These are phyloP conservation scores for Leucophora obtusa DNA, from an alignment of 2,888 invertebrate genomes.

Conservation along the genomic window DNA sequence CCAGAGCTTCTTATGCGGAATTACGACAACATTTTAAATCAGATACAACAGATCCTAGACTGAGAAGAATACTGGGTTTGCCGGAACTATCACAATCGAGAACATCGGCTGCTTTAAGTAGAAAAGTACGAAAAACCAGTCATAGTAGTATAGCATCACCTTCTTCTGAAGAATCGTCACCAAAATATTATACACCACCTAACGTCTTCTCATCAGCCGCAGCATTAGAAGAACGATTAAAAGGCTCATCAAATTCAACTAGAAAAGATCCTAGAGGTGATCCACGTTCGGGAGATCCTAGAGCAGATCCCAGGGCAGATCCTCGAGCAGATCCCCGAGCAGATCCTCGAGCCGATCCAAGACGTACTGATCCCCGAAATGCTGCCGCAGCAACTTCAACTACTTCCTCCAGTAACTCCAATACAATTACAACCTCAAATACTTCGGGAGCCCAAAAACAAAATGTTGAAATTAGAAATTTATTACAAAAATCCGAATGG, in stretches of 20 bases:
- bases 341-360: conserved; percentile 74
- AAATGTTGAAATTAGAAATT: conserved; percentile 81
- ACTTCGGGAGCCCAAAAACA: conserved; percentile 72
- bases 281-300: conserved; percentile 40
- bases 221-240: conserved; percentile 50
- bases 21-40: conserved; percentile 86
- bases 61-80: conserved; percentile 84
- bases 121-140: conserved; percentile 66
- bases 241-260: conserved; percentile 5
- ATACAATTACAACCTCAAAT: conserved; percentile 34
- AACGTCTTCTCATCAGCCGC: conserved; percentile 4
- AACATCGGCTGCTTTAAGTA: conserved; percentile 60
- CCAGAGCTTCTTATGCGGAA: conserved; percentile 87
- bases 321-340: conserved; percentile 66
- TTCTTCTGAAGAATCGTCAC: conserved; percentile 67
- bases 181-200: conserved; percentile 67
- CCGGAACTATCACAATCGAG: conserved; percentile 77
- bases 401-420: conserved; percentile 25
- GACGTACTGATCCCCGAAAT: conserved; percentile 70
- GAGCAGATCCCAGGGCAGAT: conserved; percentile 39
- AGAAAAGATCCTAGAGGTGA: conserved; percentile 35
- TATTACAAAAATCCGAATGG: conserved; percentile 84
- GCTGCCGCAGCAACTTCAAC: conserved; percentile 26
- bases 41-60: conserved; percentile 85
- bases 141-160: conserved; percentile 71